These are phyloP conservation scores for Hylyphantes graminicola DNA, from an alignment of 1,140 invertebrate genomes.

Conservation along the genomic window DNA sequence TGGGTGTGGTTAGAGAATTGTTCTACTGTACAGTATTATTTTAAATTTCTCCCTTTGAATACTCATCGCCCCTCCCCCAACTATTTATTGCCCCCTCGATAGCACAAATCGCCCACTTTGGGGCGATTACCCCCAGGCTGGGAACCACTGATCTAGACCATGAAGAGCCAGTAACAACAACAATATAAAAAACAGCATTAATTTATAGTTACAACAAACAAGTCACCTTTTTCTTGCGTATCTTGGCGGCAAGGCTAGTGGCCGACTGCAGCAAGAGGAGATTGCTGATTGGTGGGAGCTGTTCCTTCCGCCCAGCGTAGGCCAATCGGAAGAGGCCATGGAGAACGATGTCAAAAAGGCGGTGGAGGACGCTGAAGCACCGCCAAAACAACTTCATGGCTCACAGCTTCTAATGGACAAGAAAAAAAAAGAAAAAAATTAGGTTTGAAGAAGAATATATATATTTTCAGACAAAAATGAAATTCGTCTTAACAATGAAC, in stretches of 20 bases:
- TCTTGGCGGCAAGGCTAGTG: conserved; percentile 42
- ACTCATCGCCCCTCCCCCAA: too few relatives aligned
- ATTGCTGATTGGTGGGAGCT: conserved; percentile 73
- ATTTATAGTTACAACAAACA: not conserved
- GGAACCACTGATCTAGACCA: too few relatives aligned
- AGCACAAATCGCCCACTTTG: too few relatives aligned
- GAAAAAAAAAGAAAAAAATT: not conserved
- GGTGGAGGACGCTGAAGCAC: conserved; percentile 28
- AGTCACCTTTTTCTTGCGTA: conserved; percentile 51
- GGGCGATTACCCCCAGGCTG: too few relatives aligned
- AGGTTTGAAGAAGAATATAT: not conserved
- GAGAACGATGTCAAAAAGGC: conserved; percentile 35
- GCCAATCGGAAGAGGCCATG: conserved; percentile 44
- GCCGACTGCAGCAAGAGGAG: conserved; percentile 36
- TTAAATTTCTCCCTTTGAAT: too few relatives aligned
- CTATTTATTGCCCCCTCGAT: too few relatives aligned
- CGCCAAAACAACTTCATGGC: conserved; percentile 39
- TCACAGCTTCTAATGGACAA: not conserved
- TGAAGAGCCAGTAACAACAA: too few relatives aligned
- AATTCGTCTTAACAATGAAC: too few relatives aligned
- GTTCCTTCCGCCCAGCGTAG: conserved; percentile 70
- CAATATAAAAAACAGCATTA: not conserved
- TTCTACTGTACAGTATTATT: too few relatives aligned
- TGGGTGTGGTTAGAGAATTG: too few relatives aligned
- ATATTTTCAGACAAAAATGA: not conserved